Conservation (phyloP, 2,797 vertebrate genomes). For the Austrolebias charrua region DNA sequence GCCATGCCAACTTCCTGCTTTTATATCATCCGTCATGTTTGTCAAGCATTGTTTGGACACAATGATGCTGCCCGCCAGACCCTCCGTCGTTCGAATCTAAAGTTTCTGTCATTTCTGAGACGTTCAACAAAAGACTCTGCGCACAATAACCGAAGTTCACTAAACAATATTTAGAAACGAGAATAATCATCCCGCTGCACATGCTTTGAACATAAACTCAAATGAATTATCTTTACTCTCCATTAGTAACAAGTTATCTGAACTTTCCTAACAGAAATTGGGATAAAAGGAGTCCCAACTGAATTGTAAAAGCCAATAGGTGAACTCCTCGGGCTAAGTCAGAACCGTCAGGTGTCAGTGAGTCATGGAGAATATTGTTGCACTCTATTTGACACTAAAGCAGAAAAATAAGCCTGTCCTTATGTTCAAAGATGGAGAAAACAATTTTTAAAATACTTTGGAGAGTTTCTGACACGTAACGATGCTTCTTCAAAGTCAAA, state of each 20-base stretch:
- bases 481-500: conserved; percentile 32
- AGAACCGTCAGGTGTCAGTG: conserved; percentile 4
- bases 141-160: neutral
- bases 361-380: conserved; percentile 12
- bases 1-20: conserved; percentile 73
- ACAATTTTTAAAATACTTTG: conserved; percentile 9
- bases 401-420: neutral
- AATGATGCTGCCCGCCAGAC: conserved; percentile 54
- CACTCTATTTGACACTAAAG: conserved; percentile 24
- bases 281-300: conserved; percentile 1
- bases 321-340: conserved; percentile 6
- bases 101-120: conserved; percentile 31
- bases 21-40: conserved; percentile 63
- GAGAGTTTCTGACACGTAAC: conserved; percentile 19
- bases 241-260: neutral
- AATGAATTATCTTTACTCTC: neutral
- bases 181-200: neutral
- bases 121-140: conserved; percentile 5
- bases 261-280: neutral
- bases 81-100: conserved; percentile 7
- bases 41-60: conserved; percentile 72
- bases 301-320: conserved; percentile 14
- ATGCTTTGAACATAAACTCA: neutral
- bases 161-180: neutral
- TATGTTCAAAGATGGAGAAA: conserved; percentile 22